Evolutionary conservation across 2,797 vertebrate species (phyloP), one percentile per base, ranked within the genome.

Genomic region (Betta splendens): DNA sequence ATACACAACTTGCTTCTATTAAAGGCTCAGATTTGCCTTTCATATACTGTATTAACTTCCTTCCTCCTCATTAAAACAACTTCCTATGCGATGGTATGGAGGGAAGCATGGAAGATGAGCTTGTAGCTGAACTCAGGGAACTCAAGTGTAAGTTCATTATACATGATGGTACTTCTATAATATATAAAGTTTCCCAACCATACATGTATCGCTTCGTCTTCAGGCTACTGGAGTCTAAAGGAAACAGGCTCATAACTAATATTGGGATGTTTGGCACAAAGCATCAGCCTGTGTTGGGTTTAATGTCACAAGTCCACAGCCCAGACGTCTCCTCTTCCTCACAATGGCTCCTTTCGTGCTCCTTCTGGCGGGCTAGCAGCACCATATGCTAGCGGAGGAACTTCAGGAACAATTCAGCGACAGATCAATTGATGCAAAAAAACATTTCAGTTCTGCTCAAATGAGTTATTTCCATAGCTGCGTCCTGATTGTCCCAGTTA

Each of bases 361-460:
- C 72, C 43, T 42, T 42, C 52, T 66, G 58, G 56, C 55, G 26
- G 46, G 20, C 56, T 5, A 26, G 68, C 22, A 42, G 49, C 35
- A 33, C 55, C 77, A 67, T 65, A 77, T 69, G 36, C 39, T 36
- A 12, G 47, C 5, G 3, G 46, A 54, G 62, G 21, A 53, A 58
- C 44, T 70, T 43, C 45, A 33, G 37, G 50, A 77, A 78, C 55
- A 60, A 69, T 48, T 6, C 42, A 1, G 3, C 40, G 17, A 29
- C 23, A 57, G 20, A 71, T 68, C 50, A 64, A 43, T 72, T 15
- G 7, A 40, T 18, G 11, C 5, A 37, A n/a, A n/a, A 44, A 55
- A 63, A 59, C 23, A 58, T 69, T 68, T 48, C 36, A 32, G 17
- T 61, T 48, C 10, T 48, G 50, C 67, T 70, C n/a, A 59, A 54